Base-by-base conservation (phyloP, 2,113 vertebrate genomes). In the Lonchura striata region DNA sequence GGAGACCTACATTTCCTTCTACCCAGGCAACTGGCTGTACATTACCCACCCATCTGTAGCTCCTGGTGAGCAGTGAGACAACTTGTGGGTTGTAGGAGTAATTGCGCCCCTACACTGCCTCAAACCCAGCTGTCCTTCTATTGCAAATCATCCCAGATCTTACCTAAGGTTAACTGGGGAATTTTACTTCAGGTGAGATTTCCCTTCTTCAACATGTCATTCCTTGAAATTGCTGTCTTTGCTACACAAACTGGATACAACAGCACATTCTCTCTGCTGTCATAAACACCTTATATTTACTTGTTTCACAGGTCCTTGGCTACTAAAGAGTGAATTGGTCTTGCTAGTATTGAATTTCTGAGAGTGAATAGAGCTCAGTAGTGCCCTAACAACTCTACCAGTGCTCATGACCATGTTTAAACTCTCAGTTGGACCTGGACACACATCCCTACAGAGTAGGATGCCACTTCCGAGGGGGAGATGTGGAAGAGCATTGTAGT, bases 381-480 rank as follows among this genome's bases (percentile, higher is more conserved):
- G 9, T 93, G 63, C 54, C 41, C n/a, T 57, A 46, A 76, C 49
- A 49, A 4, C 61, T 88, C 72, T 23, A 19, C 37, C 37, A 8
- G 8, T 76, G 4, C 49, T 52, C 3, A 5, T 72, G 31, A 35
- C 39, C 13, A 4, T 86, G 68, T 69, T 57, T 47, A 72, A 33
- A 50, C 11, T 19, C 23, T 60, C 0, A 0, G 8, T 16, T 33
- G 37, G 49, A 85, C 44, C 27, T 64, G 52, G 23, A 24, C 0
- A 0, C 18, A 42, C 63, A 42, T 17, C 33, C 37, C 35, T n/a
- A 0, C 22, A 56, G 75, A 30, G 11, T 4, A 9, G n/a, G 57
- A 25, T 69, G 46, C 20, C 7, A 0, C 65, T 63, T 53, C 33
- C 19, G 3, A 39, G 42, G n/a, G 35, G 20, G 1, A 42, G 44